Base-by-base conservation (phyloP, 1,140 invertebrate species). In the Contarinia nasturtii region DNA sequence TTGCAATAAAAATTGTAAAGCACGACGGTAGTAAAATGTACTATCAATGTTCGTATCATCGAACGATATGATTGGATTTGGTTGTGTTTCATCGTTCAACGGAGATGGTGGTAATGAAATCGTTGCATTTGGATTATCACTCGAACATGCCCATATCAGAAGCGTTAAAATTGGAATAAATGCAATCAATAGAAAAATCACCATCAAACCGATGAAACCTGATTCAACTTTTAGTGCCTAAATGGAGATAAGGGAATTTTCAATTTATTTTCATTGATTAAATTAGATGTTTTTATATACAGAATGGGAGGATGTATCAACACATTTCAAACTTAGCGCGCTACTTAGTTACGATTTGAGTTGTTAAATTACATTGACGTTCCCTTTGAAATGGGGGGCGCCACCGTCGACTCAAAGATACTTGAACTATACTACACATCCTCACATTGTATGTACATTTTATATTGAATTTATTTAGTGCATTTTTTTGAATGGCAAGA, bases 201-300 rank as follows among this genome's bases (percentile, higher is more conserved):
- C 57, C 51, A 67, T 58, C 36, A 64, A 52, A 15, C 55, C 59
- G 19, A 68, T 56, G 50, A 67, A 68, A n/a, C 65, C 66, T 11
- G 63, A 64, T 50, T 68, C 67, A 48, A 66, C 57, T 55, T 66
- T 60, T 46, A 68, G 59, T 46, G 65, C 63, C 67, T 68, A 49
- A 14, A 34, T 7, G 14, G 14, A 34, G 14, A 34, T 8, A 34
- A 34, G 14, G 33, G 7, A 8, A 34, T 34, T 34, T 34, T 34
- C 14, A 14, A 7, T 7, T 7, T 34, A 34, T 8, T 8, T 8
- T 34, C 33, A 34, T 34, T 14, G 33, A 14, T 34, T 34, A 34
- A 34, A 14, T 34, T 34, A 8, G 33, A 34, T 34, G 7, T 34
- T 34, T 34, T 34, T 34, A 8, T 34, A 7, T 34, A 8, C 33